A percentile compares a stretch with the other conserved stretches of the same genome.
phyloP scores from a whole-genome alignment of 2,113 vertebrate species.

The Oncorhynchus clarkii region DNA sequence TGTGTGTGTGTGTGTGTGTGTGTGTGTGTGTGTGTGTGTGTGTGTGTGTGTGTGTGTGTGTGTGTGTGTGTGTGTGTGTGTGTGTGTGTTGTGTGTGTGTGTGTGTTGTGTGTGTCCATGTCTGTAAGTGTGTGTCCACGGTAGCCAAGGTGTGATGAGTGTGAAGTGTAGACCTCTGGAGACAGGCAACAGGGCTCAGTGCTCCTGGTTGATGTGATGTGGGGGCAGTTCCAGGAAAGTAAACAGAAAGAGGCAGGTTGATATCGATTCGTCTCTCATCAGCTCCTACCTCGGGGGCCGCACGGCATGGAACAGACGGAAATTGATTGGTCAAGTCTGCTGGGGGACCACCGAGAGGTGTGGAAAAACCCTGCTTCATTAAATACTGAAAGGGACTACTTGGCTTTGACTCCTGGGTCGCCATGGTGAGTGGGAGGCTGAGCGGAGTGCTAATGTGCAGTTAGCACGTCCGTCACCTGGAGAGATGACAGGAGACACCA shows the following conservation, averaged over 20 bases:
- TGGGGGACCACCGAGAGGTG: slow-evolving; percentile 51
- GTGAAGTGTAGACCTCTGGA: slow-evolving; percentile 19
- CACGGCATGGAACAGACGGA: slow-evolving; percentile 22
- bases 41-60: not conserved
- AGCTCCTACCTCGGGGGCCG: slow-evolving; percentile 65
- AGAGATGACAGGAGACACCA: slow-evolving; percentile 63
- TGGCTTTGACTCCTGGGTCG: slow-evolving; percentile 48
- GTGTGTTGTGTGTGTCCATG: slow-evolving; percentile 3
- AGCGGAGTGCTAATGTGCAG: slow-evolving; percentile 64
- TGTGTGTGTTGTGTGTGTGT: not conserved
- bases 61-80: slow-evolving; percentile 1
- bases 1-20: slow-evolving; percentile 1
- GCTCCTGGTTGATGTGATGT: slow-evolving; percentile 26
- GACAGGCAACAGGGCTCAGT: slow-evolving; percentile 26
- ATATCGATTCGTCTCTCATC: slow-evolving; percentile 73
- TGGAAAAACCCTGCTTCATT: slow-evolving; percentile 47
- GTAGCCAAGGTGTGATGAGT: slow-evolving; percentile 27
- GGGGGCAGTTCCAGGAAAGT: slow-evolving; percentile 42
- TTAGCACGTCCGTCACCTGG: slow-evolving; percentile 62
- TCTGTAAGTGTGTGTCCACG: slow-evolving; percentile 23
- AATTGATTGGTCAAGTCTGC: slow-evolving; percentile 51
- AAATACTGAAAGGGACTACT: slow-evolving; percentile 36
- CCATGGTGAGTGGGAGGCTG: slow-evolving; percentile 35
- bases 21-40: not conserved
- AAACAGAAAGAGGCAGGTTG: slow-evolving; percentile 62